Evolutionary conservation across 2,797 vertebrate genomes (phyloP).

Genomic region (Gila robusta): DNA sequence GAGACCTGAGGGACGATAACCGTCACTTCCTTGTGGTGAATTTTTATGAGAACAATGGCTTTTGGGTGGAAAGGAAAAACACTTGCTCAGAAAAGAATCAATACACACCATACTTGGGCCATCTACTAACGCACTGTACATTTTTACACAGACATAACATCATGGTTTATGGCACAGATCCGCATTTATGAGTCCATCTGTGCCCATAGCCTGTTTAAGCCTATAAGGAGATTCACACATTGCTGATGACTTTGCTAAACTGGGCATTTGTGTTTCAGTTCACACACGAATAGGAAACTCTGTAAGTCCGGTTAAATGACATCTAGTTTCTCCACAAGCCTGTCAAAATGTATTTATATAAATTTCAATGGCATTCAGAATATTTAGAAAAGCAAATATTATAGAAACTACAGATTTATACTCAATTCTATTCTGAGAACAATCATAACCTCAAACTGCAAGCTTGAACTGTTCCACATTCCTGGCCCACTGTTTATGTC

Average conservation of each 20-base stretch:
- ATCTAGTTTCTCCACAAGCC: neutral
- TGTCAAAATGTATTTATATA: neutral
- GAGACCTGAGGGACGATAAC: conserved; percentile 3
- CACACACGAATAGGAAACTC: neutral
- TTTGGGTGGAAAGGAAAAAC: conserved; percentile 1
- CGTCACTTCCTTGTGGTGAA: conserved; percentile 33
- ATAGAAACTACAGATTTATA: neutral
- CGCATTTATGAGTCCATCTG: neutral
- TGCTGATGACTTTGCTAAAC: neutral
- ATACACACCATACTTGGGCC: neutral
- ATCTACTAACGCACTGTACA: neutral
- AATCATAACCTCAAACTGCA: neutral
- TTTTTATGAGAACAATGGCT: conserved; percentile 22
- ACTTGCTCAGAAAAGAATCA: neutral
- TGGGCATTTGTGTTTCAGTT: neutral
- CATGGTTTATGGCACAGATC: neutral
- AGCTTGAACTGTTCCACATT: neutral
- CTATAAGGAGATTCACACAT: neutral
- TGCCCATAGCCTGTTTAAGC: neutral
- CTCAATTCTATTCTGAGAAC: neutral
- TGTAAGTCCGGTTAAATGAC: neutral
- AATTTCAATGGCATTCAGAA: neutral
- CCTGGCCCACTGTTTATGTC: neutral
- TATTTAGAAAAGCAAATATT: neutral
- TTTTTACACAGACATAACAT: neutral